Evolutionary conservation across 2,113 vertebrate species (phyloP).

Genomic region (Odontophorus gujanensis): DNA sequence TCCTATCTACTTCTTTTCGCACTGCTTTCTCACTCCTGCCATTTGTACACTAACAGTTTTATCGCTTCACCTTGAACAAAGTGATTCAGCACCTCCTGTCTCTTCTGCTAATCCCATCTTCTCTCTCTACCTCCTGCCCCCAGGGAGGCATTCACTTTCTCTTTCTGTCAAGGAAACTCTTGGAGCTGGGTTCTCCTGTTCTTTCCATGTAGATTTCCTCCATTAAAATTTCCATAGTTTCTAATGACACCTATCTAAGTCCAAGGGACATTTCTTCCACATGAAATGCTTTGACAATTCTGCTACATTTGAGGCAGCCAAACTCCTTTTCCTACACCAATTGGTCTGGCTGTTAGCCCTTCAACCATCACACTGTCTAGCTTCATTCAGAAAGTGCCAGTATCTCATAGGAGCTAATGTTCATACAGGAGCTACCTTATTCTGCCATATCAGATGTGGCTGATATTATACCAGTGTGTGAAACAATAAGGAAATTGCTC

Average conservation of each 20-base stretch:
- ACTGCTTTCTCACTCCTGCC: background rate
- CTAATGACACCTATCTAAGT: background rate
- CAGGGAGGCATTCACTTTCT: background rate
- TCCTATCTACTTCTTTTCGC: background rate
- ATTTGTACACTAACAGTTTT: background rate
- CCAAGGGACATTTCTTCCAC: background rate
- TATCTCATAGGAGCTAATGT: background rate
- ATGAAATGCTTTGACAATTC: background rate
- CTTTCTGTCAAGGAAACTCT: background rate
- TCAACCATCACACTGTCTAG: accelerated
- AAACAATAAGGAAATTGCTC: slow-evolving; percentile 18
- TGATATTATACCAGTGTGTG: background rate
- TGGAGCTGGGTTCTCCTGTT: background rate
- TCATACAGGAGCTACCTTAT: background rate
- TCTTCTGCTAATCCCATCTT: background rate
- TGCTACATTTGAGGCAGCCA: accelerated
- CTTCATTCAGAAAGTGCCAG: accelerated
- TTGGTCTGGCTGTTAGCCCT: background rate
- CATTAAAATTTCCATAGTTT: background rate
- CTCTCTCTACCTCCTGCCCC: background rate
- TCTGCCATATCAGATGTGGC: background rate
- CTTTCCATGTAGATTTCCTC: background rate
- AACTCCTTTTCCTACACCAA: background rate
- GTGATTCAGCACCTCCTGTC: background rate
- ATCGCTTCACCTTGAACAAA: background rate